Percentiles rank a stretch among this genome's conserved stretches.
phyloP scores from a whole-genome alignment of 2,113 vertebrate genomes.

The Heterotis niloticus region DNA sequence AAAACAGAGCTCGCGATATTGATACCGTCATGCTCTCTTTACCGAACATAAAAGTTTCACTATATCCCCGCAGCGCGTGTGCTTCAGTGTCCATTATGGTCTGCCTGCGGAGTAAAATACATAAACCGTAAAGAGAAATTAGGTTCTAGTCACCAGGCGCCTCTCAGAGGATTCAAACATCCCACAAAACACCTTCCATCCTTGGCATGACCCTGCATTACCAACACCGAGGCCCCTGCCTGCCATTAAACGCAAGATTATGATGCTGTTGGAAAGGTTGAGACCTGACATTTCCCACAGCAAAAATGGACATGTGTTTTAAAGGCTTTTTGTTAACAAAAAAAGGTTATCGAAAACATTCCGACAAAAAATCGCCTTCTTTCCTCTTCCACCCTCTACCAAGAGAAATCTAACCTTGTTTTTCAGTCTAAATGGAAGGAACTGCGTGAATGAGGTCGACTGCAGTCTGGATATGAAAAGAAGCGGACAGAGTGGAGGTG shows the following conservation, averaged over 20 bases:
- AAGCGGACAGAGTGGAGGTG: not conserved
- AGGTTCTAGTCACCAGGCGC: not conserved
- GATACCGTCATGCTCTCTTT: not conserved
- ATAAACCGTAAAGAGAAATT: conserved; percentile 17
- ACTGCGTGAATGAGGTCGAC: not conserved
- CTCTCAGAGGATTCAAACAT: conserved; percentile 18
- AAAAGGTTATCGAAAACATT: conserved; percentile 23
- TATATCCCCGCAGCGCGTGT: conserved; percentile 8
- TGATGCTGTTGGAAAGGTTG: conserved; percentile 11
- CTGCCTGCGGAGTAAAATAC: conserved; percentile 18
- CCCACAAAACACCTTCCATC: conserved; percentile 17
- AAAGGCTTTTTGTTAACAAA: conserved; percentile 25
- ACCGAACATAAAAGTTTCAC: conserved; percentile 5
- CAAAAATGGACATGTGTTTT: conserved; percentile 14
- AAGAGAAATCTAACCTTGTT: conserved; percentile 4
- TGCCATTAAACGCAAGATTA: conserved; percentile 20
- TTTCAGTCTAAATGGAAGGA: not conserved
- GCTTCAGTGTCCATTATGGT: conserved; percentile 1
- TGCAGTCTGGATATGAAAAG: not conserved
- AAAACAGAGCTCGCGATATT: not conserved
- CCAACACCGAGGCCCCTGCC: not conserved
- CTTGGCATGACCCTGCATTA: not conserved
- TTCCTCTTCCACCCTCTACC: not conserved
- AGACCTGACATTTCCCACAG: conserved; percentile 12
- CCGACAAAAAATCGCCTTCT: not conserved